Conservation (phyloP, 2,888 invertebrate genomes). For the Agapostemon virescens region DNA sequence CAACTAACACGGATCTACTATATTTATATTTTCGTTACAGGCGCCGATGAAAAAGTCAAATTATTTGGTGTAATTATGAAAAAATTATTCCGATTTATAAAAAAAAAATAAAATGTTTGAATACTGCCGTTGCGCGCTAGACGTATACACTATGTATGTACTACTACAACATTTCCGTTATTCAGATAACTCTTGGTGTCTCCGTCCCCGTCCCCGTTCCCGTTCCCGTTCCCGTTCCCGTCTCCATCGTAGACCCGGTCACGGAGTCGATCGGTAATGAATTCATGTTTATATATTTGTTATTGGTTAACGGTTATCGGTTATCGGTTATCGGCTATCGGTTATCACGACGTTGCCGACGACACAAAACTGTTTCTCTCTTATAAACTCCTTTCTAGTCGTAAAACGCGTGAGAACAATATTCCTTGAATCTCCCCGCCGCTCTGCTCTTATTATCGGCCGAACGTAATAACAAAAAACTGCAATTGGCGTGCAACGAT, state of each 20-base stretch:
- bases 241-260: no score
- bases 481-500: background rate
- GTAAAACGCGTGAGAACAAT: background rate
- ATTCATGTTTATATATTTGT: background rate
- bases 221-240: background rate
- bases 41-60: no score
- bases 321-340: background rate
- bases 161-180: background rate
- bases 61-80: no score
- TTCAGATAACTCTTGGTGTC: no score
- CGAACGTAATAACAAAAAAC: background rate
- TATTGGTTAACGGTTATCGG: background rate
- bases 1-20: no score
- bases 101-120: no score
- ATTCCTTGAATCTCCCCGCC: background rate
- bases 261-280: background rate
- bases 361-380: background rate
- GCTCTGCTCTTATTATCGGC: background rate
- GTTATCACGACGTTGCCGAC: background rate
- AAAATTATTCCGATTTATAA: no score
- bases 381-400: background rate
- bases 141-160: no score
- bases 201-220: no score
- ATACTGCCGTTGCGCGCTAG: no score
- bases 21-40: no score